These are phyloP conservation scores for Stegostoma tigrinum DNA, from an alignment of 2,113 vertebrate species.

Conservation along the genomic window DNA sequence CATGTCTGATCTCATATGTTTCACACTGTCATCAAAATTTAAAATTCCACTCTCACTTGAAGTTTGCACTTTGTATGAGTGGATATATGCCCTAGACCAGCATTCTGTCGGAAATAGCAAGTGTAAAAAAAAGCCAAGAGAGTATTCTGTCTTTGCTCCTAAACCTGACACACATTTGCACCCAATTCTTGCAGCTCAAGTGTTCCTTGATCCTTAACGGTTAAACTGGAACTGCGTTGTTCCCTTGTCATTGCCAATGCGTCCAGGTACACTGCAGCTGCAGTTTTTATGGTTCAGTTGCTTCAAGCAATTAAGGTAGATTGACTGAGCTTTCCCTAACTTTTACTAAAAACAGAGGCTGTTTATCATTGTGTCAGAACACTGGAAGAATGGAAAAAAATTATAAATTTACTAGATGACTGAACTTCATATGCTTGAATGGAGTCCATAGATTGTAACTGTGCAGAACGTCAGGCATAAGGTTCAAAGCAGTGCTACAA, in stretches of 20 bases:
- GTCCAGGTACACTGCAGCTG: slow-evolving; percentile 24
- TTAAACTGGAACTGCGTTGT: background rate
- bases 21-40: background rate
- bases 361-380: slow-evolving; percentile 36
- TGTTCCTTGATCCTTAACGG: background rate
- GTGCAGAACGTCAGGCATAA: background rate
- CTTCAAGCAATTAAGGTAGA: slow-evolving; percentile 34
- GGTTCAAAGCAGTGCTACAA: background rate
- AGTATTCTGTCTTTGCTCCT: background rate
- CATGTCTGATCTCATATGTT: background rate
- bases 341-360: slow-evolving; percentile 20
- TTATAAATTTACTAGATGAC: slow-evolving; percentile 24
- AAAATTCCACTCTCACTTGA: background rate
- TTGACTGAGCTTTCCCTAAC: slow-evolving; percentile 36
- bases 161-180: background rate
- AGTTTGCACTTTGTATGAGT: background rate
- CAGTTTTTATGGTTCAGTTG: slow-evolving; percentile 35
- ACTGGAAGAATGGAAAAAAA: slow-evolving; percentile 24
- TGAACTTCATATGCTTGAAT: slow-evolving; percentile 22
- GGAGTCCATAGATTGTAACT: background rate
- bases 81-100: background rate
- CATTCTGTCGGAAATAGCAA: background rate
- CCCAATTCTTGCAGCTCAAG: background rate
- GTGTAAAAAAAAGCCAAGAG: background rate
- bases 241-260: background rate